These are phyloP conservation scores for Aphodius sticticus DNA, from an alignment of 2,888 invertebrate species.

Conservation along the genomic window DNA sequence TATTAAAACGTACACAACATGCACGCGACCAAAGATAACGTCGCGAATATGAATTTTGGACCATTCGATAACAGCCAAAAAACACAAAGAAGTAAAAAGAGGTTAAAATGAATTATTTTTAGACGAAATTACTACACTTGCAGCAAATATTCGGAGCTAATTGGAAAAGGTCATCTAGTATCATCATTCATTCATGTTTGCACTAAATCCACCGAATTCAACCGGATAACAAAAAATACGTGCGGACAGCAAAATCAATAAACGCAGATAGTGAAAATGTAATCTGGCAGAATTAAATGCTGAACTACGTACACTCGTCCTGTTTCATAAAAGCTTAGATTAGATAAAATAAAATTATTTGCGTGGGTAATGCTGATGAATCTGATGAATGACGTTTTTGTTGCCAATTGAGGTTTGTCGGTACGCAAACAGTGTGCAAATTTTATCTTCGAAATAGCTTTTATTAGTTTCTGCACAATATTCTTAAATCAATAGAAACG, in stretches of 20 bases:
- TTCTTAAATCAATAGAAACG: background rate
- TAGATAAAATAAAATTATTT: background rate
- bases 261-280: background rate
- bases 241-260: background rate
- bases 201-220: background rate
- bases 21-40: background rate
- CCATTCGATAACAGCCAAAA: background rate
- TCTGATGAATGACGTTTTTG: constrained; percentile 4
- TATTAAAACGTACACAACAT: background rate
- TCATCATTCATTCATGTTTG: background rate
- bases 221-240: background rate
- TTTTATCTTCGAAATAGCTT: background rate
- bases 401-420: background rate
- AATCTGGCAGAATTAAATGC: background rate
- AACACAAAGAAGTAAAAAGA: background rate
- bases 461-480: background rate
- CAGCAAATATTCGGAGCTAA: background rate
- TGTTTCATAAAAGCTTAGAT: background rate
- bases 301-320: background rate
- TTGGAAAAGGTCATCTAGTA: background rate
- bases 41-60: background rate
- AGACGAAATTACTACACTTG: background rate
- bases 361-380: background rate
- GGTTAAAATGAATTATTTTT: background rate
- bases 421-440: background rate